These are phyloP conservation scores for Shargacucullia verbasci DNA, from an alignment of 2,888 invertebrate genomes.

Conservation along the genomic window DNA sequence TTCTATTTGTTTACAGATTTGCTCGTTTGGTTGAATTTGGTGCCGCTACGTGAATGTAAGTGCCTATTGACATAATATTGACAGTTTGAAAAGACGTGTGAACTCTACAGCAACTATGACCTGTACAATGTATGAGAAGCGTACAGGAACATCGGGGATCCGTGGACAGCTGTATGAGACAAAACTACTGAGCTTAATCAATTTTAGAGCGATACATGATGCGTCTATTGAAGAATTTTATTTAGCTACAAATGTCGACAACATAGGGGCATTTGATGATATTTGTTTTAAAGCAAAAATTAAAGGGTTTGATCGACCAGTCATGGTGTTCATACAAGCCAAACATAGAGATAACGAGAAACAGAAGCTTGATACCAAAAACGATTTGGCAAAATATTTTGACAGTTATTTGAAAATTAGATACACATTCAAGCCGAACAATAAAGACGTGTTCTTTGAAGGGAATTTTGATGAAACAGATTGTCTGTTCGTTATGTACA, in stretches of 20 bases:
- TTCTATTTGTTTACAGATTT: no score
- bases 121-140: constrained; percentile 15
- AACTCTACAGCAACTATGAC: neutral
- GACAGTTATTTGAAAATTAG: constrained; percentile 37
- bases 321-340: constrained; percentile 43
- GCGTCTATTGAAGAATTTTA: constrained; percentile 31
- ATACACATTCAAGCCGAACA: constrained; percentile 16
- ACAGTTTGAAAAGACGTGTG: neutral
- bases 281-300: constrained; percentile 42
- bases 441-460: constrained; percentile 28
- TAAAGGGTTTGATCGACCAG: constrained; percentile 11
- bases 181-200: constrained; percentile 46
- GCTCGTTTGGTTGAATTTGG: neutral
- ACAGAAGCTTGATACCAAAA: constrained; percentile 15
- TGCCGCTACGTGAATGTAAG: neutral
- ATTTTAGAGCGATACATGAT: constrained; percentile 38
- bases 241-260: constrained; percentile 47
- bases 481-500: constrained; percentile 44
- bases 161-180: constrained; percentile 48
- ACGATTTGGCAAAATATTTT: constrained; percentile 35
- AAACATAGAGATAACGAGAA: constrained; percentile 44
- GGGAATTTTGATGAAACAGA: constrained; percentile 27
- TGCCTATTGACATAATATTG: neutral
- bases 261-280: constrained; percentile 50
- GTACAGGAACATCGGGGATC: constrained; percentile 36